Base-by-base conservation (phyloP, 2,797 vertebrate species). In the Dendrocincla fuliginosa region DNA sequence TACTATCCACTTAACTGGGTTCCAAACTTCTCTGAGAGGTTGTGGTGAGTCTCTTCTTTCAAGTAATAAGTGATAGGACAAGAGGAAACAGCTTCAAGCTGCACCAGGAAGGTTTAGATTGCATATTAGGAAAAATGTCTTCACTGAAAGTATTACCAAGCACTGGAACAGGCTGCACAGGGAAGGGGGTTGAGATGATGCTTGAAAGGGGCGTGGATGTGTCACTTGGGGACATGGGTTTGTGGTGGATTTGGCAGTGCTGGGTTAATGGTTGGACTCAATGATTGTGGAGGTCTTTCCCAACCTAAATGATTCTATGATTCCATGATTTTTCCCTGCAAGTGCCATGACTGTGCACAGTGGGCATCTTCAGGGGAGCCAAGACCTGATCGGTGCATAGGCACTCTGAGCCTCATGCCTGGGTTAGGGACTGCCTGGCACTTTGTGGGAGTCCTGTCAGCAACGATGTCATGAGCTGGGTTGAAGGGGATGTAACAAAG, bases 1-100 rank as follows among this genome's bases (percentile, higher is more conserved):
- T n/a, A 1, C 5, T 10, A 1, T 6, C 19, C 25, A 6, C 41
- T 59, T 32, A 15, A 24, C 1, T 59, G 52, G 9, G 39, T n/a
- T 60, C 47, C 60, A 49, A 56, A 15, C 12, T 61, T 63, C n/a
- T 30, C n/a, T 42, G 33, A 4, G 18, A 53, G 17, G 22, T 16
- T 32, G 7, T 18, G 9, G 4, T 27, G 1, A 0, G 10, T 17
- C 17, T 59, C 33, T 32, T 59, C 44, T 10, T 78, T 52, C 4
- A 24, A 78, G 35, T 39, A 10, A 42, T 23, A 57, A 39, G 37
- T 11, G 42, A 6, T 15, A 41, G 39, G 8, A 46, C 6, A 47
- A 14, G 52, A 59, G 15, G 46, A 53, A 90, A 32, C 10, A 47
- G 33, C 52, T 22, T 78, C 59, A 17, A 27, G 19, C 33, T 39